phyloP scores from a whole-genome alignment of 2,888 invertebrate genomes.

The Spicauda simplicius region DNA sequence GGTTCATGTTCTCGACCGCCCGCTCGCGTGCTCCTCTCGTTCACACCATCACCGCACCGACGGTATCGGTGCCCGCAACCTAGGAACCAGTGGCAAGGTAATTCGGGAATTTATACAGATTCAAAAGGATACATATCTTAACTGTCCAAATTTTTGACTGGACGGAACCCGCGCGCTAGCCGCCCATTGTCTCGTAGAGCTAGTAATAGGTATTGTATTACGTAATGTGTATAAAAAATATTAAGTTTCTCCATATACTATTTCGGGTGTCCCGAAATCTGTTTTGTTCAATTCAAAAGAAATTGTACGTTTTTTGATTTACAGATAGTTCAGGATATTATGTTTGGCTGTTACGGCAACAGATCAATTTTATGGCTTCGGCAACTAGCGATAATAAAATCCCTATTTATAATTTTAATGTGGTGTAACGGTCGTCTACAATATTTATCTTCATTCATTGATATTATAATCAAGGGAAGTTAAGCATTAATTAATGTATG shows the following conservation, averaged over 20 bases:
- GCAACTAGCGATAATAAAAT: conserved; percentile 31
- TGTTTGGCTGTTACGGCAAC: conserved; percentile 38
- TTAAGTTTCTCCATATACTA: conserved; percentile 33
- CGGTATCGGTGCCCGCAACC: conserved; percentile 55
- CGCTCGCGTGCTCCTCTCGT: conserved; percentile 54
- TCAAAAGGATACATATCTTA: conserved; percentile 52
- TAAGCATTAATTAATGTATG: conserved; percentile 11
- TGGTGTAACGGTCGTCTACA: conserved; percentile 26
- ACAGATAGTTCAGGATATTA: conserved; percentile 38
- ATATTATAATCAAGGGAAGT: conserved; percentile 28
- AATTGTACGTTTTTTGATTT: conserved; percentile 25
- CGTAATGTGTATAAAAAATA: conserved; percentile 56
- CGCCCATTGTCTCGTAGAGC: conserved; percentile 64
- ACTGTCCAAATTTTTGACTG: conserved; percentile 45
- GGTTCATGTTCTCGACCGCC: conserved; percentile 44
- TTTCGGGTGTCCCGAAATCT: background rate
- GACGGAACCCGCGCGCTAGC: conserved; percentile 61
- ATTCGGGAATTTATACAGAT: conserved; percentile 61
- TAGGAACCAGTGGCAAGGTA: conserved; percentile 79
- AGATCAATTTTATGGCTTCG: conserved; percentile 39
- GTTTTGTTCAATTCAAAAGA: background rate
- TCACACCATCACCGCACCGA: conserved; percentile 47
- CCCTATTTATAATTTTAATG: conserved; percentile 35
- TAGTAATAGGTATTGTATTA: conserved; percentile 74
- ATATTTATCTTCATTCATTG: conserved; percentile 26